Evolutionary conservation across 2,888 invertebrate genomes (phyloP), one percentile per base, ranked within the genome.

Genomic region (Apotomis turbidana): DNA sequence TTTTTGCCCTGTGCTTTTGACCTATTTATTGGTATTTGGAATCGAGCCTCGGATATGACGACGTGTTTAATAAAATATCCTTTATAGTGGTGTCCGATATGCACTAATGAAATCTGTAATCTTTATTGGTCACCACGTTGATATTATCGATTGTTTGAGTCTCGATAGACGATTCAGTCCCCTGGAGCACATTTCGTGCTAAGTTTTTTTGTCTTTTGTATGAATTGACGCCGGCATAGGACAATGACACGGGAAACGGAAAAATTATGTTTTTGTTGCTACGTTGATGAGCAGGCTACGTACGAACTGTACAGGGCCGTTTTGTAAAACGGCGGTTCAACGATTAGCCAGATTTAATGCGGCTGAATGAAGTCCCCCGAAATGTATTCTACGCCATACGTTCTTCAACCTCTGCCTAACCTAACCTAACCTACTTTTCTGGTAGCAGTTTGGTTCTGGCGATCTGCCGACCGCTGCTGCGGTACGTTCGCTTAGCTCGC

Each of bases 1-100:
- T 52, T 63, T 72, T 72, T 57, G 27, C 6, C 62, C 49, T 49
- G 62, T 68, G 72, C 72, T 41, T 49, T 68, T 68, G 72, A 72
- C 72, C 72, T 68, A 54, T 68, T 68, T 68, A 68, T 44, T 71
- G 15, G 54, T n/a, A n/a, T 72, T 63, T 54, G 52, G 44, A 63
- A 72, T 62, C 67, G 71, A 52, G 61, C 66, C 38, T 57, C 57
- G 67, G 55, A 59, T 51, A 54, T 68, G 68, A 72, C 57, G 63
- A 52, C 58, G 63, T 27, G 68, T 59, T 54, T 72, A 54, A 59
- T 68, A 67, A 67, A 67, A 13, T 46, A n/a, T 44, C 49, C 36
- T 61, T 68, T 72, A 67, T 67, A 67, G 54, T 71, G 66, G 38
- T 41, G 55, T 27, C 13, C 27, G 61, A 71, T 71, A 71, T 57